Evolutionary conservation across 2,113 vertebrate species (phyloP).

Genomic region (Vanacampus margaritifer): DNA sequence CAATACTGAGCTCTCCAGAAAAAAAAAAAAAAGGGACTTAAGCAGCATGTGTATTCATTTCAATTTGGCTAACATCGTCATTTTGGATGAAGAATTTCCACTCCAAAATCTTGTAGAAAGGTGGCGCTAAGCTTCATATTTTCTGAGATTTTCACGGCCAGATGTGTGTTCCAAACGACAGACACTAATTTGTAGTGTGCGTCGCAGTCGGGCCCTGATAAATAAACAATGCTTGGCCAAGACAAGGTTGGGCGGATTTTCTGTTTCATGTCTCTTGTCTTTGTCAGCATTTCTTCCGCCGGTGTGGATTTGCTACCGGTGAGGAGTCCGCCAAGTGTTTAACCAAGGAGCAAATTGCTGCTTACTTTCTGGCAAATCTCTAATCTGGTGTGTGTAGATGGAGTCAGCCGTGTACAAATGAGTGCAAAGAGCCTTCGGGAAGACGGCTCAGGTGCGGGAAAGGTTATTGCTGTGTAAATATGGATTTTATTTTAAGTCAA

Average conservation of each 20-base stretch:
- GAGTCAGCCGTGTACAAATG: constrained; percentile 37
- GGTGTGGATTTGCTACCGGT: constrained; percentile 46
- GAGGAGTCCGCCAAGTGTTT: constrained; percentile 48
- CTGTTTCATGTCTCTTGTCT: constrained; percentile 38
- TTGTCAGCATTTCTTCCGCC: constrained; percentile 53
- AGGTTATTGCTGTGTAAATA: constrained; percentile 16
- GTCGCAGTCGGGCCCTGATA: constrained; percentile 17
- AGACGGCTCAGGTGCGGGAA: constrained; percentile 12
- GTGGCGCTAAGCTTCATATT: too few species aligned
- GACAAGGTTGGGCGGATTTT: constrained; percentile 44
- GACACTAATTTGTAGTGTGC: constrained; percentile 20
- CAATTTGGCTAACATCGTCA: too few species aligned
- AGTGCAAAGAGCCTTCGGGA: constrained; percentile 26
- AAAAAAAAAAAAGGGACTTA: too few species aligned
- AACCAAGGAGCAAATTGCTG: constrained; percentile 64
- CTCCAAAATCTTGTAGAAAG: background rate
- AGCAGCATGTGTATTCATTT: too few species aligned
- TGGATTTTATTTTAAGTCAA: background rate
- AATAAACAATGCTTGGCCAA: constrained; percentile 29
- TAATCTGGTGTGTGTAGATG: constrained; percentile 54
- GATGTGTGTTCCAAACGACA: background rate
- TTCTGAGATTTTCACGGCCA: too few species aligned
- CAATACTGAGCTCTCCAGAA: too few species aligned
- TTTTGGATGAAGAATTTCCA: background rate
- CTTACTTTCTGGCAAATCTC: constrained; percentile 53